Percentiles rank a stretch among this genome's conserved stretches.
phyloP scores from a whole-genome alignment of 2,888 invertebrate genomes.

The Aporophyla lueneburgensis region DNA sequence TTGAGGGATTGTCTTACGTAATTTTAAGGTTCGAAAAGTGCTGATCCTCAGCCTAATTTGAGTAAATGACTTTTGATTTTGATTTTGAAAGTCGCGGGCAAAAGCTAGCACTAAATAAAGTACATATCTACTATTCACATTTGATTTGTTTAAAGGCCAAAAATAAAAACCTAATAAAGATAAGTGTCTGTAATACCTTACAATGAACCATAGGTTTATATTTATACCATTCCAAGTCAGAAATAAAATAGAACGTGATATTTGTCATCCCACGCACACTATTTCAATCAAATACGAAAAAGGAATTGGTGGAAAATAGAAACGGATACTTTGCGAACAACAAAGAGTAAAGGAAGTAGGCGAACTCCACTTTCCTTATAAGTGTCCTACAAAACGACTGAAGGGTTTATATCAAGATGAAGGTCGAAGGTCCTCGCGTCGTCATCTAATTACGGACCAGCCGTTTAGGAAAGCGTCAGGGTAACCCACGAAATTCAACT shows the following conservation, averaged over 20 bases:
- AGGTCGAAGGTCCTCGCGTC: not conserved
- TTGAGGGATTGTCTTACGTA: too few species aligned
- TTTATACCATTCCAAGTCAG: not conserved
- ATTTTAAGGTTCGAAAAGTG: too few species aligned
- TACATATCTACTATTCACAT: not conserved
- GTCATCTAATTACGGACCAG: not conserved
- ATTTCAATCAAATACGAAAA: slow-evolving; percentile 3
- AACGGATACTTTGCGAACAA: not conserved
- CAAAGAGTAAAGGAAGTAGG: not conserved
- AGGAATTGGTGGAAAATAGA: not conserved
- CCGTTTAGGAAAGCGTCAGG: not conserved
- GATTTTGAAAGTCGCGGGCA: too few species aligned
- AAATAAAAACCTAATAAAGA: not conserved
- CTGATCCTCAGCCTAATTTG: too few species aligned
- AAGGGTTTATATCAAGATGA: slow-evolving; percentile 1
- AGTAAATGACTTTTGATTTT: too few species aligned
- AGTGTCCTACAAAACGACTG: not conserved
- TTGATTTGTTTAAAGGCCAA: not conserved
- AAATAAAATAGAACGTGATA: not conserved
- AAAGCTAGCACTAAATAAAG: too few species aligned
- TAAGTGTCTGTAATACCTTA: not conserved
- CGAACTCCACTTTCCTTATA: not conserved
- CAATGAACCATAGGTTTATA: not conserved
- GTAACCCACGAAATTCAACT: not conserved
- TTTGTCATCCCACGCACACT: not conserved